Evolutionary conservation across 2,113 vertebrate species (phyloP), one percentile per base, ranked within the genome.

Genomic region (Anarhynchus alexandrinus): DNA sequence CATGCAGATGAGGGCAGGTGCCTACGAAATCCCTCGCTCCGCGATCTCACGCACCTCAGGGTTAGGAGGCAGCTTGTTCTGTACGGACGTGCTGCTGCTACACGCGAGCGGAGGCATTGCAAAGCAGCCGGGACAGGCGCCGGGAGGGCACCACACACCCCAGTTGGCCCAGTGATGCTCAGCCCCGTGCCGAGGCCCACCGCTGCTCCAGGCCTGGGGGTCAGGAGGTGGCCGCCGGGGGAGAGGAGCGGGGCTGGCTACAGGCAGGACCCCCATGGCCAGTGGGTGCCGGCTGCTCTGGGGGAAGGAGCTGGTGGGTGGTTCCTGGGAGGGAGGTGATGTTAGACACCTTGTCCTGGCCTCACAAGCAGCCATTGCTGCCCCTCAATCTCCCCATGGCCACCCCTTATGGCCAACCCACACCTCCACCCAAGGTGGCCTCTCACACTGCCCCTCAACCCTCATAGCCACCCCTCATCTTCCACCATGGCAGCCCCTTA

Each of bases 51-150:
- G 2, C 69, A 32, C 6, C 2, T 59, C 4, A 21, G 32, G 52
- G 3, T 38, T 4, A 40, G n/a, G 38, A 65, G 57, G 51, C 29
- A 14, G 73, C 26, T 69, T 1, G 42, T 49, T 55, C 40, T 2
- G 1, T 5, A 4, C 45, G 58, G 42, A 29, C 0, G 1, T 38
- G 51, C 59, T 38, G 55, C 72, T 64, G 77, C 30, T 32, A 11
- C 18, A 11, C 0, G 1, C 4, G 1, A 80, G 62, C 0, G 0
- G 9, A 49, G 73, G 12, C 14, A 2, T 22, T 6, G 9, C 42
- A 21, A 29, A 55, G 16, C 6, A 25, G 45, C 21, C 0, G 0
- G 27, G 10, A 16, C 22, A 16, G 6, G 40, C 36, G 29, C 30
- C 1, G 2, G 57, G 42, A 45, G 11, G 26, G 36, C 29, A 55